These are phyloP conservation scores for Rhodeus uyekii DNA, from an alignment of 2,797 vertebrate genomes.

Conservation along the genomic window DNA sequence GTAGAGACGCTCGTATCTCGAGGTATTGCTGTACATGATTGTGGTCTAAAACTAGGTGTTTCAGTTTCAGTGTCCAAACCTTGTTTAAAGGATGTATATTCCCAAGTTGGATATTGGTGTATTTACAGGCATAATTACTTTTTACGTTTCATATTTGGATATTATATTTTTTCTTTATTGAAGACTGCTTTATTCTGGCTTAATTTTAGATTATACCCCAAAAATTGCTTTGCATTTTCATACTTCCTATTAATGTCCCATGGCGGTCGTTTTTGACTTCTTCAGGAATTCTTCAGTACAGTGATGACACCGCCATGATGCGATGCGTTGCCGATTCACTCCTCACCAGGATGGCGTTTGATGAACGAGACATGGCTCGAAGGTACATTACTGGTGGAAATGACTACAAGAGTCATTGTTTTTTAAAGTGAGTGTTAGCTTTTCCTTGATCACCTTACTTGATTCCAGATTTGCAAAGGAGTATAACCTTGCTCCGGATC, in stretches of 20 bases:
- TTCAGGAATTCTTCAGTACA: slow-evolving; percentile 86
- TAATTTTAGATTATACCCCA: not conserved
- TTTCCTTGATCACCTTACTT: slow-evolving; percentile 51
- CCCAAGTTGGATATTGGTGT: too few species aligned
- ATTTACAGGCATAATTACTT: too few species aligned
- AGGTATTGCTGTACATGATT: too few species aligned
- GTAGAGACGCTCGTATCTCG: too few species aligned
- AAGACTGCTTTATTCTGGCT: too few species aligned
- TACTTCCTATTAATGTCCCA: not conserved
- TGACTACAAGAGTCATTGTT: not conserved
- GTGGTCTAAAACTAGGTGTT: too few species aligned
- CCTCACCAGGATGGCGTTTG: slow-evolving; percentile 84
- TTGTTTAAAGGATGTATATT: not conserved
- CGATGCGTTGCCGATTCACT: slow-evolving; percentile 91
- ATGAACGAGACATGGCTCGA: slow-evolving; percentile 92
- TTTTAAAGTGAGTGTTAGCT: not conserved
- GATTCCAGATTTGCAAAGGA: slow-evolving; percentile 90
- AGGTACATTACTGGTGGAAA: slow-evolving; percentile 74
- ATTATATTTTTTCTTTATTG: not conserved
- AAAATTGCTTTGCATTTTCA: not conserved
- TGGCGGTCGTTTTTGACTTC: not conserved
- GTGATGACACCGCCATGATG: slow-evolving; percentile 96
- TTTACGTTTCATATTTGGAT: too few species aligned
- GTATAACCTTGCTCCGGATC: slow-evolving; percentile 86
- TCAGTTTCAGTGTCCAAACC: too few species aligned